Conservation (phyloP, 1,140 invertebrate species). For the Theocolax elegans region DNA sequence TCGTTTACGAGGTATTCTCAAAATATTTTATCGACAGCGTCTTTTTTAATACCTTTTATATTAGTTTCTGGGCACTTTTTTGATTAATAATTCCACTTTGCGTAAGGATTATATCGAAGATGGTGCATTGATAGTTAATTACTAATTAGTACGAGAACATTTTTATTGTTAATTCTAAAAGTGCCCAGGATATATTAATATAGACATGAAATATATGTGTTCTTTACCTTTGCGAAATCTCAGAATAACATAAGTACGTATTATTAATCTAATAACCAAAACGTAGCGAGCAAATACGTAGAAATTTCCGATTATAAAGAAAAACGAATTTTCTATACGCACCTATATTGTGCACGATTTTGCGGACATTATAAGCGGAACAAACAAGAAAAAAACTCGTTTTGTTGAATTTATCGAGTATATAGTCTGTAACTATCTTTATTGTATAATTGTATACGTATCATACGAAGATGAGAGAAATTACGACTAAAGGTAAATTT, state of each 20-base stretch:
- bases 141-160: too few relatives aligned
- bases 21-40: not conserved
- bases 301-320: not conserved
- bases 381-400: too few relatives aligned
- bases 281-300: not conserved
- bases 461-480: not conserved
- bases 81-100: not conserved
- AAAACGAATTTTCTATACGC: constrained; percentile 6
- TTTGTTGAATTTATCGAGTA: constrained; percentile 4
- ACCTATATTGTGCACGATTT: not conserved
- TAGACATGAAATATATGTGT: constrained; percentile 4
- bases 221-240: constrained; percentile 2
- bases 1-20: not conserved
- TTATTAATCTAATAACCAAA: constrained; percentile 22
- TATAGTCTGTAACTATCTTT: constrained; percentile 14
- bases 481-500: constrained; percentile 26
- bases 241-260: constrained; percentile 18
- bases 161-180: too few relatives aligned
- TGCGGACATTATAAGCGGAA: too few relatives aligned
- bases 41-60: not conserved
- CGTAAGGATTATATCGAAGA: too few relatives aligned
- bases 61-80: not conserved
- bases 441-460: constrained; percentile 16
- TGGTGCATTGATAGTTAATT: too few relatives aligned
- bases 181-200: too few relatives aligned